Percentiles rank a stretch among this genome's conserved stretches.
Evolutionary conservation across 2,888 invertebrate species (phyloP).

Genomic region (Phytoseiulus persimilis): DNA sequence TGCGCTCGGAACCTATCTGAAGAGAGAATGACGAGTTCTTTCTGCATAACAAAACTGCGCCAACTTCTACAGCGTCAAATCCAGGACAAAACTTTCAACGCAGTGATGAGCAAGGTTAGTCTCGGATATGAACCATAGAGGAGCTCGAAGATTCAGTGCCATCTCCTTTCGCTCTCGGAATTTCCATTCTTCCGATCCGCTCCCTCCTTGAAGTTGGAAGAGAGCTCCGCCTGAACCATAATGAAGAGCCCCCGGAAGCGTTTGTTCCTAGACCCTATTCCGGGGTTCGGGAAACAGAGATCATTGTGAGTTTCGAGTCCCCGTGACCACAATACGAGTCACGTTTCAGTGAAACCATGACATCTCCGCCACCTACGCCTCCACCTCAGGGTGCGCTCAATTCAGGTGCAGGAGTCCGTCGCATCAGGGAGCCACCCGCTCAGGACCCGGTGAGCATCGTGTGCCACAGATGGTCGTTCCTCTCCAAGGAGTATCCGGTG

Average conservation of each 20-base stretch:
- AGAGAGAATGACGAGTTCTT: background rate
- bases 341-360: background rate
- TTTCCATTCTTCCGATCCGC: background rate
- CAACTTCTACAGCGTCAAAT: constrained; percentile 19
- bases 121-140: background rate
- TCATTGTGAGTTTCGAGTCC: no score
- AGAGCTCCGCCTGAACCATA: no score
- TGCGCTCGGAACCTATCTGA: background rate
- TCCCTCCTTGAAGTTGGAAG: no score
- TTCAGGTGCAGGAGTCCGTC: background rate
- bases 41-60: background rate
- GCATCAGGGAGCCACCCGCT: background rate
- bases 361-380: background rate
- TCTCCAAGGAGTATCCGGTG: background rate
- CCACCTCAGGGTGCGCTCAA: background rate
- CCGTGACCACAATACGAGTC: no score
- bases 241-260: no score
- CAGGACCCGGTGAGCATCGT: constrained; percentile 34
- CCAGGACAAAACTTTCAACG: constrained; percentile 15
- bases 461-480: background rate
- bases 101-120: background rate
- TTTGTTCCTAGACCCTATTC: no score
- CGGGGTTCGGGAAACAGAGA: no score
- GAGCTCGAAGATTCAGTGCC: background rate
- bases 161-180: background rate